phyloP scores from a whole-genome alignment of 35 echinoderm and acorn worm genomes.

The Nesometra sesokonis region DNA sequence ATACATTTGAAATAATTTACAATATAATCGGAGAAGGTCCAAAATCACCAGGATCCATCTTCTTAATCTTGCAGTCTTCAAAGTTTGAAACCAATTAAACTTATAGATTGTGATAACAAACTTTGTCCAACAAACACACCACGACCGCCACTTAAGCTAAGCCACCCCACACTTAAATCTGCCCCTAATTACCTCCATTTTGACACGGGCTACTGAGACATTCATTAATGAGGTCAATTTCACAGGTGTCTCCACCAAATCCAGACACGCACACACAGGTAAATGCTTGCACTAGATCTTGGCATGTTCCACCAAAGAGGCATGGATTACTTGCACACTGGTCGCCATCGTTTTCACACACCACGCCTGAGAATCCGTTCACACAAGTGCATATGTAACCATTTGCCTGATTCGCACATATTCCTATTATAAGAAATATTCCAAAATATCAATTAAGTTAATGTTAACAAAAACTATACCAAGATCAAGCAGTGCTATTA shows the following conservation, averaged over 20 bases:
- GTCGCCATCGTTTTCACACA: slow-evolving; percentile 33
- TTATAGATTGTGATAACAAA: no score
- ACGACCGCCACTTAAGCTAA: no score
- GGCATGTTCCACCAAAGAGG: slow-evolving; percentile 56
- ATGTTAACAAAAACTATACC: no score
- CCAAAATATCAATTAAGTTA: neutral
- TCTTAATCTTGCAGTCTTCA: no score
- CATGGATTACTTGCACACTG: slow-evolving; percentile 44
- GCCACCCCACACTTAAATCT: no score
- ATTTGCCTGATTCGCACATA: neutral
- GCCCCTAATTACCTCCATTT: slow-evolving; percentile 52
- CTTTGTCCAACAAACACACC: no score
- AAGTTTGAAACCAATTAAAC: no score
- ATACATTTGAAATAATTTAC: no score
- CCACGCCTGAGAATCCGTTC: slow-evolving; percentile 15
- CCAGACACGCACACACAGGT: slow-evolving; percentile 57
- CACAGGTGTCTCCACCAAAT: slow-evolving; percentile 52
- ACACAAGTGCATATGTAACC: slow-evolving; percentile 13
- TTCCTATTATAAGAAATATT: neutral
- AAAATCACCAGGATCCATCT: no score
- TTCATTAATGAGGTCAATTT: slow-evolving; percentile 64
- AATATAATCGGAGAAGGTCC: no score
- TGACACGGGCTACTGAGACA: slow-evolving; percentile 61
- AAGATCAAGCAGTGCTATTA: no score
- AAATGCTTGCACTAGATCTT: slow-evolving; percentile 71